Conservation (phyloP, 2,888 invertebrate genomes). For the Melanargia galathea region DNA sequence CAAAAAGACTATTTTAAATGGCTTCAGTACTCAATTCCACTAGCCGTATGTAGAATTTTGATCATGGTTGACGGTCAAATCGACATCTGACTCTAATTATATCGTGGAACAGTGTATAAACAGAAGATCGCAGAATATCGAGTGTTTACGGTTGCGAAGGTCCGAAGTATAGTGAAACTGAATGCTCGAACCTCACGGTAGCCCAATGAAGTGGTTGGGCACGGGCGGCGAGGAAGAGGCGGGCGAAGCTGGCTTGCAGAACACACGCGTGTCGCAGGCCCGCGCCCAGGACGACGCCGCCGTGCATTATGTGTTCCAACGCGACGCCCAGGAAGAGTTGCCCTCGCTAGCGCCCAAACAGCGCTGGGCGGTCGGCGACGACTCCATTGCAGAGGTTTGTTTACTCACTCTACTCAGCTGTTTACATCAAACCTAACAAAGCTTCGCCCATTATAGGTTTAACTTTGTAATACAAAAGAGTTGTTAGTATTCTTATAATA, state of each 20-base stretch:
- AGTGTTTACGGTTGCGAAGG: conserved; percentile 64
- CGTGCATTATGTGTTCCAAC: conserved; percentile 95
- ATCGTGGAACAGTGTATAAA: conserved; percentile 51
- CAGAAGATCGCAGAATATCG: conserved; percentile 57
- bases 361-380: conserved; percentile 95
- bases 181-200: conserved; percentile 82
- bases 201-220: conserved; percentile 91
- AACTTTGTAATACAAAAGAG: background rate
- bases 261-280: conserved; percentile 85
- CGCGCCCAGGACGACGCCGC: conserved; percentile 92
- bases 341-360: conserved; percentile 88
- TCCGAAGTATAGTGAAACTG: conserved; percentile 72
- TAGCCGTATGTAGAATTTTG: conserved; percentile 52
- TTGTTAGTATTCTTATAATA: background rate
- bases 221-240: conserved; percentile 85
- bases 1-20: conserved; percentile 65
- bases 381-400: conserved; percentile 92
- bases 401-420: conserved; percentile 34
- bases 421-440: conserved; percentile 7
- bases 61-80: conserved; percentile 64
- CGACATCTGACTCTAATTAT: conserved; percentile 51
- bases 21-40: conserved; percentile 52
- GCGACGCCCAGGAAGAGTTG: conserved; percentile 90
- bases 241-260: conserved; percentile 78
- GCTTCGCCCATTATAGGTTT: background rate